These are phyloP conservation scores for Corythornis madagascariensis DNA, from an alignment of 2,113 vertebrate genomes.

Conservation along the genomic window DNA sequence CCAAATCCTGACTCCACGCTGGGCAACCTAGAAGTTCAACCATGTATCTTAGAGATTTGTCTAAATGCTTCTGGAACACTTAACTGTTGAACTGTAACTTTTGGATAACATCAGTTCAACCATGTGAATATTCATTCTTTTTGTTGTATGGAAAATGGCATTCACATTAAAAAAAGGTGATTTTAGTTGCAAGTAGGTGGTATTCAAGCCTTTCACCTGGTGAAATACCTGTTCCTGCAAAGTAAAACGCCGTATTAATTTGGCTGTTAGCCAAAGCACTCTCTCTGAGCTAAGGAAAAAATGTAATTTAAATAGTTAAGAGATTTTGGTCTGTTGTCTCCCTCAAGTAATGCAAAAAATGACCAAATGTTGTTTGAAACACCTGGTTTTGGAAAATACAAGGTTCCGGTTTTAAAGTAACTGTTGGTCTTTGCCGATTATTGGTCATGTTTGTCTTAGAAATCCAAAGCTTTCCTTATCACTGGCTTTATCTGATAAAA, in stretches of 20 bases:
- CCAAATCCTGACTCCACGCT: background rate
- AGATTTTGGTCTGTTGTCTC: background rate
- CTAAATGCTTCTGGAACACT: background rate
- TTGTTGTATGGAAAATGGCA: background rate
- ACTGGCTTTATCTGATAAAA: slow-evolving; percentile 82
- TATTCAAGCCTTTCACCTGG: background rate
- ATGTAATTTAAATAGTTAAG: background rate
- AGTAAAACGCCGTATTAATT: background rate
- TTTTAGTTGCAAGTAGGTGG: background rate
- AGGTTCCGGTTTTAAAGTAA: background rate
- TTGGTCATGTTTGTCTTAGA: slow-evolving; percentile 60
- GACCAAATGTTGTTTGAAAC: background rate
- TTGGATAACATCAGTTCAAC: background rate
- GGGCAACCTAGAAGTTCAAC: background rate
- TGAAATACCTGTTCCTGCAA: background rate
- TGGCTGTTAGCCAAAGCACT: background rate
- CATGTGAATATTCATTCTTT: background rate
- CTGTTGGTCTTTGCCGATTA: slow-evolving; percentile 32
- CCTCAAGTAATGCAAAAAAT: background rate
- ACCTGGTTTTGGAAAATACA: background rate
- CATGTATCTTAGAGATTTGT: accelerated
- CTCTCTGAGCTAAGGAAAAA: background rate
- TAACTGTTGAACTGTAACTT: background rate
- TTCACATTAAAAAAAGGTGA: background rate
- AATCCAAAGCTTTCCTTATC: slow-evolving; percentile 72